Evolutionary conservation across 2,888 invertebrate species (phyloP).

Genomic region (Ophioninae sp.): DNA sequence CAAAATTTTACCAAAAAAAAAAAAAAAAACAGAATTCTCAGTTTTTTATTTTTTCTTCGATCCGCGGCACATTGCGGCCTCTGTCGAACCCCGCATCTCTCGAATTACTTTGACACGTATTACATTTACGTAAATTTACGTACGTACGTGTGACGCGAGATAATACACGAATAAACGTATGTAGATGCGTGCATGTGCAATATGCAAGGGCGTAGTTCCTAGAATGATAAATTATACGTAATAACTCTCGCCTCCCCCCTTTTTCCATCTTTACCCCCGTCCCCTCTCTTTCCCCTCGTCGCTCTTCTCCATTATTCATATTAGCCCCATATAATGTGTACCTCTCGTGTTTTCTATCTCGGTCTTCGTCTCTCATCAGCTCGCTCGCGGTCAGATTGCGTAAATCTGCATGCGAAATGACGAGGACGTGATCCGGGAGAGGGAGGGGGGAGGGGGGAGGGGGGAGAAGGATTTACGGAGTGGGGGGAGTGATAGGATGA

Average conservation of each 20-base stretch:
- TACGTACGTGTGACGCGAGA: no score
- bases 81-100: not conserved
- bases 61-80: no score
- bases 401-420: conserved; percentile 64
- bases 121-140: not conserved
- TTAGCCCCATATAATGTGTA: conserved; percentile 60
- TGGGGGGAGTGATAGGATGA: no score
- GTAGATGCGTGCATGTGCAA: conserved; percentile 4
- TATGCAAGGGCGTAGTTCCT: conserved; percentile 51
- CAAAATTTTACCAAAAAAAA: not conserved
- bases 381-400: conserved; percentile 60
- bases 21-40: not conserved
- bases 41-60: no score
- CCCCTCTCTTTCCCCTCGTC: no score
- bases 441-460: conserved; percentile 19
- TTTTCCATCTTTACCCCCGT: no score
- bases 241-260: conserved; percentile 63
- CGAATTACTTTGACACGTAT: not conserved
- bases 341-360: conserved; percentile 29
- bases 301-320: conserved; percentile 63
- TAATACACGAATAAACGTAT: not conserved
- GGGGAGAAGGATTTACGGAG: not conserved
- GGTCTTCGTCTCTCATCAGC: conserved; percentile 30
- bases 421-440: conserved; percentile 46
- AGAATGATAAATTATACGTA: conserved; percentile 65